Evolutionary conservation across 92 coral and sea anemone genomes (phyloP), one percentile per base, ranked within the genome.

Genomic region (Blastomussa wellsi): DNA sequence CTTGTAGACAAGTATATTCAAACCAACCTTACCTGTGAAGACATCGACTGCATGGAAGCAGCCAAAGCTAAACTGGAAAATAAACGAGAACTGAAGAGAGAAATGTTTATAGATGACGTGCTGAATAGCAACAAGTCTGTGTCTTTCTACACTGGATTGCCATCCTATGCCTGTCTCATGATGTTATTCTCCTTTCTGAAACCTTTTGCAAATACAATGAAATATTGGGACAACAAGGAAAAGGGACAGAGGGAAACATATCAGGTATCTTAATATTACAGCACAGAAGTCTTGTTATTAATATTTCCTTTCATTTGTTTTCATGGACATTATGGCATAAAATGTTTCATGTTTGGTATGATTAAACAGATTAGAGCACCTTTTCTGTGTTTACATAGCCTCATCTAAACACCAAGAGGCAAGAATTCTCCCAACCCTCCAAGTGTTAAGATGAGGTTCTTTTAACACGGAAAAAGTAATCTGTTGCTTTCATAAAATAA

Each of bases 31-130:
- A 78, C 82, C 0, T 78, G 71, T 51, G 82, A 78, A 52, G 71
- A 51, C 31, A 78, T 78, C 11, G 44, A 55, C 39, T 52, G 44
- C 82, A 51, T 53, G 82, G 82, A 78, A 78, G 82, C 20, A 78
- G 82, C 82, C 71, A 78, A 78, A 24, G 48, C 71, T 16, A 78
- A 78, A 51, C 70, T 65, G 36, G 33, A 65, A 65, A 28, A 65
- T 28, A 65, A 65, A 65, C 70, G 14, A 65, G 70, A 57, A 38
- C 72, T 84, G 15, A 84, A 84, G 65, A 74, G 84, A 74, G 84
- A 84, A 73, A 57, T 84, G 36, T 76, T 84, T 60, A 84, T 84
- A 19, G 88, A 59, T 31, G 88, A 84, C 33, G 88, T 84, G 1
- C 48, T 84, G 31, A 60, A 84, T 2, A 73, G 82, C 55, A 74